A percentile compares a stretch with the other conserved stretches of the same genome.
Conservation (phyloP, 2,888 invertebrate species). For the Phasia obesa region DNA sequence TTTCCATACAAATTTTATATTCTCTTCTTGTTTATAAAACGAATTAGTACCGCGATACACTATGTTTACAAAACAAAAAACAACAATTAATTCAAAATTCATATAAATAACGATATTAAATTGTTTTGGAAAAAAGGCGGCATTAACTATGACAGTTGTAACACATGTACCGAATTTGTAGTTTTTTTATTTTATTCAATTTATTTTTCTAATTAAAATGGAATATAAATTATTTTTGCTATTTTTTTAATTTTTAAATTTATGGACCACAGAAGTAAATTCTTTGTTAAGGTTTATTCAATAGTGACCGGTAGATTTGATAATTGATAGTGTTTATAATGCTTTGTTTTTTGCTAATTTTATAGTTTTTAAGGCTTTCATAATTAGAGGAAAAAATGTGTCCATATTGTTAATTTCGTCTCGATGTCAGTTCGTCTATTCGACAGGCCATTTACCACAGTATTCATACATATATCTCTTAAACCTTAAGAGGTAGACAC, state of each 20-base stretch:
- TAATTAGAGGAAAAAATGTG: too few species aligned
- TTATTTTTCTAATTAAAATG: constrained; percentile 27
- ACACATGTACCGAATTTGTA: constrained; percentile 44
- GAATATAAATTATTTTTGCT: not conserved
- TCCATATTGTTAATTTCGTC: too few species aligned
- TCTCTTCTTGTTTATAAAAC: constrained; percentile 4
- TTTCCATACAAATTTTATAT: constrained; percentile 27
- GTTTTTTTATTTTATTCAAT: constrained; percentile 2
- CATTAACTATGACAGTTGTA: constrained; percentile 23
- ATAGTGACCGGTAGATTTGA: too few species aligned
- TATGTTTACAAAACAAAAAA: constrained; percentile 36
- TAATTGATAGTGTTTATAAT: too few species aligned
- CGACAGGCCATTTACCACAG: too few species aligned
- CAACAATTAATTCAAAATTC: constrained; percentile 39
- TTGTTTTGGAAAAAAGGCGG: constrained; percentile 43
- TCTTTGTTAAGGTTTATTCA: not conserved
- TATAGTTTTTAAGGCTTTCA: too few species aligned
- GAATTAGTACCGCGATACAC: constrained; percentile 16
- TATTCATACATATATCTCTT: too few species aligned
- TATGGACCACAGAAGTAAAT: not conserved
- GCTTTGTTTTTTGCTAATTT: too few species aligned
- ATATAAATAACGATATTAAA: constrained; percentile 31
- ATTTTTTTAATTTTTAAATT: not conserved
- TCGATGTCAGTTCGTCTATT: too few species aligned
- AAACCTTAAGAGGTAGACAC: too few species aligned